Base-by-base conservation (phyloP, 2,888 invertebrate genomes). In the Sericinus montela region DNA sequence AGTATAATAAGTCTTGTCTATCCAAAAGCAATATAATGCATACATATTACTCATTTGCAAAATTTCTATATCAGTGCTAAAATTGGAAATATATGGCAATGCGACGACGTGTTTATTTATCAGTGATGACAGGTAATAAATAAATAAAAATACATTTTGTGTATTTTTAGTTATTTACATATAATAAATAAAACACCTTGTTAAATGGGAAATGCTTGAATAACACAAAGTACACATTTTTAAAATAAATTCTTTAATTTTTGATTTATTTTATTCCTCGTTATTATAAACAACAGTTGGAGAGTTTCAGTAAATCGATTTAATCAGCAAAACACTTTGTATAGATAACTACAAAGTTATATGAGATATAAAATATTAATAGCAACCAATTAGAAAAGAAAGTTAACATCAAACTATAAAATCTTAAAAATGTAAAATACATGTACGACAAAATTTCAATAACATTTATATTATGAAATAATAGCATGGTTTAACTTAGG, bases 161-260 rank as follows among this genome's bases (percentile, higher is more conserved):
- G 19, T 2, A 19, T 19, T 2, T 19, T n/a, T n/a, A n/a, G n/a
- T n/a, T n/a, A n/a, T n/a, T n/a, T 5, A 11, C n/a, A 30, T 1
- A 11, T 11, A 30, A n/a, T 11, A 30, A 15, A 34, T 25, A 25
- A 25, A 25, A 8, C 1, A 6, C 4, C 7, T 5, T 25, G 1
- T 83, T 80, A 80, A 19, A 5, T 80, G 80, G 75, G 69, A 71
- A 73, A 75, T 72, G 63, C 69, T 58, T 55, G 53, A 55, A 59
- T 61, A 58, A 63, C 62, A 72, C 70, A 64, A 64, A 70, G 73
- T 69, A 76, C 72, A 75, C 8, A n/a, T 25, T 45, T 77, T 78
- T 80, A 83, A 59, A 58, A 60, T 66, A 65, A 75, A 71, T 75
- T 80, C 78, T 73, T 75, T 75, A 76, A 77, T 80, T 64, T 84